Conservation (phyloP, 2,113 vertebrate species). For the Cyanoramphus novaezelandiae region DNA sequence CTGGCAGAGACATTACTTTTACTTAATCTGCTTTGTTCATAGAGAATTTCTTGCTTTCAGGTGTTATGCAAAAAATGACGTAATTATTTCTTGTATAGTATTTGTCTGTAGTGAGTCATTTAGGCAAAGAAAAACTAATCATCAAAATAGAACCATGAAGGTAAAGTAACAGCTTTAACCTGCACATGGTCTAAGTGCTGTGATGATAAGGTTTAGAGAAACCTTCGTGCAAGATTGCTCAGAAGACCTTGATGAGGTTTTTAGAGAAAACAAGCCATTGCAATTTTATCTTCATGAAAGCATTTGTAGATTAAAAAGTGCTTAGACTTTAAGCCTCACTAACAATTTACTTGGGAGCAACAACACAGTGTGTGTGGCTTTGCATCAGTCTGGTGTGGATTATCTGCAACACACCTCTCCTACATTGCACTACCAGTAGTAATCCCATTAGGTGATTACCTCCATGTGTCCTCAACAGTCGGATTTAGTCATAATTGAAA, state of each 20-base stretch:
- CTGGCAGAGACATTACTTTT: background rate
- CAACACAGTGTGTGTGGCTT: background rate
- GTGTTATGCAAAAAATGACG: background rate
- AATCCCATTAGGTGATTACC: constrained; percentile 55
- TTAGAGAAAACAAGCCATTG: background rate
- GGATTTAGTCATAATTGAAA: background rate
- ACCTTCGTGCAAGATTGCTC: background rate
- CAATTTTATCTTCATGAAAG: constrained; percentile 29
- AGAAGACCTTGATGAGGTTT: background rate
- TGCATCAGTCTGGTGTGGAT: background rate
- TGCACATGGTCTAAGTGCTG: accelerated
- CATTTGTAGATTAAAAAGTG: background rate
- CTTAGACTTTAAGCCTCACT: constrained; percentile 31
- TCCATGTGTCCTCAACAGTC: background rate
- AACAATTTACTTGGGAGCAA: background rate
- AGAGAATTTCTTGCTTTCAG: background rate
- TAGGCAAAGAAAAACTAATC: background rate
- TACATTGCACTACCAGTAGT: background rate
- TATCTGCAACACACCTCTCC: background rate
- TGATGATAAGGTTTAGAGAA: background rate
- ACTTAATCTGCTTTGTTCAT: background rate
- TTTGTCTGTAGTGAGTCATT: background rate
- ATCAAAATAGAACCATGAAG: background rate
- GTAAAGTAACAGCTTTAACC: background rate
- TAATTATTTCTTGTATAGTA: background rate